phyloP scores from a whole-genome alignment of 1,140 invertebrate genomes.

The Cydia fagiglandana region DNA sequence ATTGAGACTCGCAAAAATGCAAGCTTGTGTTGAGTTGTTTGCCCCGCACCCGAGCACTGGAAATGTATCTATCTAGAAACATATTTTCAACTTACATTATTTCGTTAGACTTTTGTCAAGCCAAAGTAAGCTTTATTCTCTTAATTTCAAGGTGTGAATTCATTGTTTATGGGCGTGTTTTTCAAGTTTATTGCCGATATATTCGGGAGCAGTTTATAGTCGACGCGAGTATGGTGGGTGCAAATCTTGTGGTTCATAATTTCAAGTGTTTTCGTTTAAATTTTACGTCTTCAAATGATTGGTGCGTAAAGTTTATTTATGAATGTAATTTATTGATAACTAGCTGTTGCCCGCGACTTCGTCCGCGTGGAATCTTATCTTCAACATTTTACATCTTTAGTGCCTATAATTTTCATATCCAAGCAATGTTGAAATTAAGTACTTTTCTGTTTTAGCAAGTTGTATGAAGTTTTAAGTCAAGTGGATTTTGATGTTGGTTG shows the following conservation, averaged over 20 bases:
- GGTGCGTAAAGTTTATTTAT: background rate
- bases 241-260: constrained; percentile 51
- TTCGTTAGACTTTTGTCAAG: constrained; percentile 27
- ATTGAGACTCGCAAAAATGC: constrained; percentile 29
- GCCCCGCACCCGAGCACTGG: constrained; percentile 35
- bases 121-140: constrained; percentile 33
- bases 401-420: no score
- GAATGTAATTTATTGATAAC: no score
- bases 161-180: constrained; percentile 11
- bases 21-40: constrained; percentile 32
- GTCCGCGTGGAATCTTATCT: no score
- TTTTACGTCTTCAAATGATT: background rate
- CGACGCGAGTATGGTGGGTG: constrained; percentile 26
- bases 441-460: no score
- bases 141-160: constrained; percentile 33
- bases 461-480: no score
- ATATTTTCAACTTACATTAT: constrained; percentile 46
- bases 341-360: no score
- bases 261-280: constrained; percentile 34
- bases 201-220: constrained; percentile 48
- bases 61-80: constrained; percentile 50
- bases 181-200: constrained; percentile 53
- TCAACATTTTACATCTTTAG: no score
- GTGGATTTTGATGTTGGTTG: no score
- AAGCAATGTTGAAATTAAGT: no score